phyloP scores from a whole-genome alignment of 2,888 invertebrate species.

The Ypsolopha scabrella region DNA sequence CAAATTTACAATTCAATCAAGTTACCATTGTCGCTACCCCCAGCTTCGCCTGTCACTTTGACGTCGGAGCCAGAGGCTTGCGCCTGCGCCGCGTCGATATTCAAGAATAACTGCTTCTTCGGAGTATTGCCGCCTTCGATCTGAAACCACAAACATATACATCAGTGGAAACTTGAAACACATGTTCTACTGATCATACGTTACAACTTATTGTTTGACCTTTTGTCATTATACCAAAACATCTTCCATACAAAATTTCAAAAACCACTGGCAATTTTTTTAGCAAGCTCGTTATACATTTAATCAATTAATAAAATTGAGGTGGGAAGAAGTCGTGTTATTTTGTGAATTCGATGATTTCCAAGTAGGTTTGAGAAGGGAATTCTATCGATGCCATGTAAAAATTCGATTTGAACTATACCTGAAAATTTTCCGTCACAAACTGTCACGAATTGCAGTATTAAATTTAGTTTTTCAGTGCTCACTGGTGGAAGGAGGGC shows the following conservation, averaged over 20 bases:
- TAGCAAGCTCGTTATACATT: neutral
- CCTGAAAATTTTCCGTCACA: too few species aligned
- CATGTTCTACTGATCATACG: too few species aligned
- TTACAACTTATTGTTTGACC: too few species aligned
- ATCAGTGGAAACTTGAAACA: neutral
- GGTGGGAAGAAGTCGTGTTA: too few species aligned
- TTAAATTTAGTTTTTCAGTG: too few species aligned
- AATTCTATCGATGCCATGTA: too few species aligned
- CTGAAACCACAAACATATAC: slow-evolving; percentile 16
- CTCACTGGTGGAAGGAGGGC: too few species aligned
- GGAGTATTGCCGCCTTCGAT: slow-evolving; percentile 26
- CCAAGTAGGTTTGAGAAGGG: too few species aligned
- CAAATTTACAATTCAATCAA: slow-evolving; percentile 3
- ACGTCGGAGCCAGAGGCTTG: slow-evolving; percentile 38
- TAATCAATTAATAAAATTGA: neutral
- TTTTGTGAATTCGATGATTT: too few species aligned
- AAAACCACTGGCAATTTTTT: neutral
- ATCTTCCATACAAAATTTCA: neutral
- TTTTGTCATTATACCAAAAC: too few species aligned
- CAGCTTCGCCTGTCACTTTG: slow-evolving; percentile 17
- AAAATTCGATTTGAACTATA: too few species aligned
- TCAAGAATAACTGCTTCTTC: slow-evolving; percentile 34
- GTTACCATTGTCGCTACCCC: slow-evolving; percentile 31
- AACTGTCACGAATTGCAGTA: too few species aligned
- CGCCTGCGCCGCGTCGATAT: slow-evolving; percentile 29